phyloP scores from a whole-genome alignment of 2,797 vertebrate species.

The Graptemys geographica region DNA sequence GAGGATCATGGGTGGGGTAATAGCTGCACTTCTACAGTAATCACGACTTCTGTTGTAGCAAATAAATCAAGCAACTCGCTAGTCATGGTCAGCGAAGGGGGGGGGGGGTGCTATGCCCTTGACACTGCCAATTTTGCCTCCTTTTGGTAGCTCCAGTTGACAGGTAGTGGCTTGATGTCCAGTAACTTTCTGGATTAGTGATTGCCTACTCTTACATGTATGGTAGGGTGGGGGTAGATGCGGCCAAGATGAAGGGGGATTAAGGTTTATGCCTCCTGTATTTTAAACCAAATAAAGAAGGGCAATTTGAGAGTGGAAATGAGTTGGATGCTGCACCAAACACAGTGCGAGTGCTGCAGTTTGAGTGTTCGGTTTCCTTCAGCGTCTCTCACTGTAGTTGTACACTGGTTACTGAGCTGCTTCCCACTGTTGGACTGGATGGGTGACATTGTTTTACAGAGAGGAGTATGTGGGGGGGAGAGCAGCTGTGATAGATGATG shows the following conservation, averaged over 20 bases:
- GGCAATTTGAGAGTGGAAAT: constrained; percentile 7
- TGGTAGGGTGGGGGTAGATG: constrained; percentile 6
- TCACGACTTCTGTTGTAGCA: not conserved
- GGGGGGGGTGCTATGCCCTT: not conserved
- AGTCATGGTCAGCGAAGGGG: not conserved
- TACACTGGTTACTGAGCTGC: not conserved
- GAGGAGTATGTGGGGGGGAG: not conserved
- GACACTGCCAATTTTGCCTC: not conserved
- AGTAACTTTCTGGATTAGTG: not conserved
- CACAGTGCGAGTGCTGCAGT: not conserved
- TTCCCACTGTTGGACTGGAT: not conserved
- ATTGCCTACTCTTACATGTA: not conserved
- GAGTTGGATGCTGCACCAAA: not conserved
- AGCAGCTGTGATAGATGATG: not conserved
- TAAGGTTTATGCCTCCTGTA: not conserved
- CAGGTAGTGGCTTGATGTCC: not conserved
- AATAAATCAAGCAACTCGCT: not conserved
- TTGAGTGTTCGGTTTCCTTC: not conserved
- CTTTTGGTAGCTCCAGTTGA: constrained; percentile 18
- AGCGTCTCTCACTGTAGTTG: not conserved
- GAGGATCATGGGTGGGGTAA: not conserved
- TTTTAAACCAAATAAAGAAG: constrained; percentile 66
- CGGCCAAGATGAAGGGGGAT: not conserved
- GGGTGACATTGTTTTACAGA: not conserved
- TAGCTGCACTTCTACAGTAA: not conserved